phyloP scores from a whole-genome alignment of 2,888 invertebrate species.

The Tupiocoris notatus region DNA sequence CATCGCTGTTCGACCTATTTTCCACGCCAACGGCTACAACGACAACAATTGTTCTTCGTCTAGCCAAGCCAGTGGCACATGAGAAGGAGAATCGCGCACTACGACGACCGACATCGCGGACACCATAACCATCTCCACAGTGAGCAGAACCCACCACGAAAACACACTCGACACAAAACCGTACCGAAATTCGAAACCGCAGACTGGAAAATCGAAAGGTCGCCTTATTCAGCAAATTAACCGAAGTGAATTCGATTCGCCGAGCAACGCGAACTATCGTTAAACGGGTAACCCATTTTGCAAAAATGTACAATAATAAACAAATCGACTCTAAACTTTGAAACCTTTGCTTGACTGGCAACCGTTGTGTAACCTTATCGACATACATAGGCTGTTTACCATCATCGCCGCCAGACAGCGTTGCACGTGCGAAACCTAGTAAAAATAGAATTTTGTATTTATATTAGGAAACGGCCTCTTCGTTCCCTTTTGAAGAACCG shows the following conservation, averaged over 20 bases:
- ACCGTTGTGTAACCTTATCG: background rate
- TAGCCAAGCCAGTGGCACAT: slow-evolving; percentile 14
- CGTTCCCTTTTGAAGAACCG: too few species aligned
- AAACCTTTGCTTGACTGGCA: background rate
- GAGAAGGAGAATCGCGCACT: background rate
- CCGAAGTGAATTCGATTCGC: background rate
- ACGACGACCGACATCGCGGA: background rate
- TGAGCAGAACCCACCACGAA: background rate
- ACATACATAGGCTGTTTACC: too few species aligned
- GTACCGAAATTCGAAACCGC: too few species aligned
- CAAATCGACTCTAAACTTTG: background rate
- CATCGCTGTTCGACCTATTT: background rate
- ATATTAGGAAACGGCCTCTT: too few species aligned
- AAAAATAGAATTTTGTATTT: too few species aligned
- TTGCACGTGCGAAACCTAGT: too few species aligned
- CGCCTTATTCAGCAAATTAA: too few species aligned
- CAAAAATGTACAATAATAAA: background rate
- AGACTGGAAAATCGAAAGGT: too few species aligned
- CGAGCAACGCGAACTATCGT: background rate
- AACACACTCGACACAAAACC: background rate
- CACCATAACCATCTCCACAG: background rate
- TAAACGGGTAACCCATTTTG: background rate
- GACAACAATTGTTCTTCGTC: slow-evolving; percentile 10
- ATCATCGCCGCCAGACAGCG: too few species aligned
- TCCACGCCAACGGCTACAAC: background rate